Percentiles rank a stretch among this genome's conserved stretches.
Evolutionary conservation across 2,113 vertebrate genomes (phyloP).

Genomic region (Sarotherodon lohbergeri): DNA sequence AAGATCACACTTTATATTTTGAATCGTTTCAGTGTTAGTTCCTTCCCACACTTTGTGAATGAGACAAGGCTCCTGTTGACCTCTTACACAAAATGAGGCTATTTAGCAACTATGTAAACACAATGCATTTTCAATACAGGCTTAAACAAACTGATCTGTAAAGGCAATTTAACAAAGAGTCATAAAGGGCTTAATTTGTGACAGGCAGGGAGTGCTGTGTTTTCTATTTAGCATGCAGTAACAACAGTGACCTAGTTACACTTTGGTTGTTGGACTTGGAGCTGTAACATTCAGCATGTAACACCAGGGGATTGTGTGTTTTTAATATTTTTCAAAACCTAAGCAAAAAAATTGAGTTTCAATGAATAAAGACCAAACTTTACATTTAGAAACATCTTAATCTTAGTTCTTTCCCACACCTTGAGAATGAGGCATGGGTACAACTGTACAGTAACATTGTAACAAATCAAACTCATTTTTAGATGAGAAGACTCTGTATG

Average conservation of each 20-base stretch:
- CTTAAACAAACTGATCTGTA: not conserved
- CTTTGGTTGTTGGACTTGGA: not conserved
- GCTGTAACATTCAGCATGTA: not conserved
- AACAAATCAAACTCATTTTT: not conserved
- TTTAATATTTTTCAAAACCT: not conserved
- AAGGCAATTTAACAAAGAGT: not conserved
- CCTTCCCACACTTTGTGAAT: not conserved
- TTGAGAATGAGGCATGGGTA: rapidly evolving
- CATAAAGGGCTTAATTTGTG: not conserved
- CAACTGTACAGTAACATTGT: not conserved
- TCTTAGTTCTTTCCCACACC: not conserved
- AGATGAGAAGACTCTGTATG: not conserved
- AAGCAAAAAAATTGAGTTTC: rapidly evolving
- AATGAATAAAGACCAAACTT: not conserved
- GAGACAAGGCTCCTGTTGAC: not conserved
- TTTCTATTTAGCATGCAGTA: not conserved
- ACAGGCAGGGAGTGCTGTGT: not conserved
- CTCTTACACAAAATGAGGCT: not conserved
- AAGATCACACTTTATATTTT: not conserved
- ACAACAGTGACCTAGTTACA: not conserved
- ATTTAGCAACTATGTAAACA: not conserved
- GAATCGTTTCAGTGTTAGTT: not conserved
- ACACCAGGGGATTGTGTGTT: not conserved
- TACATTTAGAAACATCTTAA: not conserved
- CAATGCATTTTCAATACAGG: not conserved